Base-by-base conservation (phyloP, 2,113 vertebrate species). In the Coreoperca whiteheadi region DNA sequence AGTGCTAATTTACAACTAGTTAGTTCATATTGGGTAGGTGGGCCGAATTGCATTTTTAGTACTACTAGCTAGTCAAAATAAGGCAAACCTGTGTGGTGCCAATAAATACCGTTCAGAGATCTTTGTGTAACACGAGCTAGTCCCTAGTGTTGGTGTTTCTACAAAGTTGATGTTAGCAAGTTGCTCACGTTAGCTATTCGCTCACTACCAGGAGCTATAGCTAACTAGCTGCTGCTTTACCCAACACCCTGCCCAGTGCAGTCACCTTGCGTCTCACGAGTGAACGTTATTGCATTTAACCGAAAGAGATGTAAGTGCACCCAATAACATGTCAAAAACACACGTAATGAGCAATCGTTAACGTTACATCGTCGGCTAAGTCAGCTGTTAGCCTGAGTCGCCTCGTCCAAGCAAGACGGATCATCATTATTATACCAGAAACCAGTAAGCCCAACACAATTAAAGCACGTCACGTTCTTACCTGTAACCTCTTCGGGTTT, bases 401-500 rank as follows among this genome's bases (percentile, higher is more conserved):
- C 21, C 23, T 32, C 3, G 59, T 21, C 12, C 37, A 70, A n/a
- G 30, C 50, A 4, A 4, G 1, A 2, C 14, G 23, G 10, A 30
- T 25, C 16, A 8, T 20, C 10, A 9, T 41, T 23, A 39, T 16
- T 32, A 57, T 2, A 28, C 12, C 15, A 28, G 1, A 23, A 77
- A 28, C 3, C 18, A 37, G 7, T 6, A 32, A 50, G 2, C 8
- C 6, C 28, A 41, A 51, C 16, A 0, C 25, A 48, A 51, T 15
- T 4, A 30, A 60, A 41, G 2, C 32, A 10, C 10, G 6, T 43
- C 6, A 1, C 1, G 0, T 46, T 68, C 57, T 73, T 67, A 96
- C 96, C 96, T 25, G 95, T 94, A 3, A 92, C 87, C 25, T 96
- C 96, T 71, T 96, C 96, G 0, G 77, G n/a, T 92, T 91, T 95